Conservation (phyloP, 2,888 invertebrate species). For the Furcula furcula region DNA sequence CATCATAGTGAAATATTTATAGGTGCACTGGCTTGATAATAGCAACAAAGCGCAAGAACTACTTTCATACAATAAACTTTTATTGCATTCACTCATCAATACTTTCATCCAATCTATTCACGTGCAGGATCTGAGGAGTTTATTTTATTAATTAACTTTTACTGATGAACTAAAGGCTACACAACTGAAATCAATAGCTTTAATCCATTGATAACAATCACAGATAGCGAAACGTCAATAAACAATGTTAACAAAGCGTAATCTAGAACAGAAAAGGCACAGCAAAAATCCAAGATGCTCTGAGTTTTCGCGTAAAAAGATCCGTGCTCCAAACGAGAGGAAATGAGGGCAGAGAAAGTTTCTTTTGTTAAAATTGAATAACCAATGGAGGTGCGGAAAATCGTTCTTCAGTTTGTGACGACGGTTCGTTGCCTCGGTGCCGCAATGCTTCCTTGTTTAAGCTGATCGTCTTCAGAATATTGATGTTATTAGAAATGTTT, state of each 20-base stretch:
- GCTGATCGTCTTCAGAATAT: slow-evolving; percentile 6
- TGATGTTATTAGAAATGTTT: slow-evolving; percentile 2
- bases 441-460: background rate
- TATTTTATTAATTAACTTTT: no score
- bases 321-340: slow-evolving; percentile 7
- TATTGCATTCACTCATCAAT: no score
- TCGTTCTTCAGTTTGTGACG: slow-evolving; percentile 14
- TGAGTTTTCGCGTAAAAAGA: slow-evolving; percentile 1
- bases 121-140: no score
- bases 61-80: no score
- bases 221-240: no score
- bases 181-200: no score
- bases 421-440: slow-evolving; percentile 4
- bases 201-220: no score
- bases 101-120: no score
- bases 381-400: slow-evolving; percentile 5
- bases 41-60: no score
- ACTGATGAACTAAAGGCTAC: no score
- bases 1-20: no score
- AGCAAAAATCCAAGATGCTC: background rate
- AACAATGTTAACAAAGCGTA: background rate
- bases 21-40: no score
- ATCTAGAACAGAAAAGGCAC: background rate
- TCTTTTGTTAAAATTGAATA: slow-evolving; percentile 15
- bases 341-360: slow-evolving; percentile 10